phyloP scores from a whole-genome alignment of 1,140 invertebrate genomes.

The silkworm (Bombyx mori) region ASM3026992v2 NC_085112.1:7329501-7330000 shows the following conservation, averaged over 20 bases:
- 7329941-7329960: too few relatives aligned
- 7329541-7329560: too few relatives aligned
- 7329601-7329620: too few relatives aligned
- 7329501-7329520: too few relatives aligned
- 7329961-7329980: too few relatives aligned
- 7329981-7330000: too few relatives aligned
- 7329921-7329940: conserved; percentile 7
- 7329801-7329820: conserved; percentile 20
- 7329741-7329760: conserved; percentile 14
- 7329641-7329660: too few relatives aligned
- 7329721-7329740: conserved; percentile 14
- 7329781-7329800: conserved; percentile 20
- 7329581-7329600: too few relatives aligned
- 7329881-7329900: conserved; percentile 22
- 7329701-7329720: conserved; percentile 13
- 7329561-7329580: too few relatives aligned
- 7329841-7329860: conserved; percentile 19
- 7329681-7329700: not conserved
- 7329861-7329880: conserved; percentile 17
- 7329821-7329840: conserved; percentile 23
- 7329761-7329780: conserved; percentile 20
- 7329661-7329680: too few relatives aligned
- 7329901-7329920: conserved; percentile 13
- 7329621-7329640: too few relatives aligned
- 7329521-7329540: too few relatives aligned